A percentile compares a stretch with the other conserved stretches of the same genome.
Conservation (phyloP, 1,140 invertebrate species). For the Drosophila quadrilineata region DNA sequence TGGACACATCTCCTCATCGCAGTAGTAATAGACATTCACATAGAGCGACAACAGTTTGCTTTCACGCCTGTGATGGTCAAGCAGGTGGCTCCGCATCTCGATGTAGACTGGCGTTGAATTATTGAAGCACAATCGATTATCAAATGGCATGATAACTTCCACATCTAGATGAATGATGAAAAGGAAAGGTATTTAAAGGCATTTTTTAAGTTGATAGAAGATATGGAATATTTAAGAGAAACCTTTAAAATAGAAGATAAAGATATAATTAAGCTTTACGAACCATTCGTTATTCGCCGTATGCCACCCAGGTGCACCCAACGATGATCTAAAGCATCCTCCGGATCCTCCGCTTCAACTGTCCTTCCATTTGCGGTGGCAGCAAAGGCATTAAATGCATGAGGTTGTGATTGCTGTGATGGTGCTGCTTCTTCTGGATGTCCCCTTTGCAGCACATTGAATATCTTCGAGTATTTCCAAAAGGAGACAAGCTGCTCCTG, state of each 20-base stretch:
- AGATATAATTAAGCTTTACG: too few species aligned
- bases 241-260: too few species aligned
- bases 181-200: not conserved
- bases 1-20: constrained; percentile 65
- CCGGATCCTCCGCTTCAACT: not conserved
- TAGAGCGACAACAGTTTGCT: constrained; percentile 62
- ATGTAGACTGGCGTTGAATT: constrained; percentile 75
- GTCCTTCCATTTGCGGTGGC: not conserved
- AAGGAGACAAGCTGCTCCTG: constrained; percentile 66
- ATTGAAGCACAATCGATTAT: constrained; percentile 66
- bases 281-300: constrained; percentile 46
- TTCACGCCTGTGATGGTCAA: constrained; percentile 63
- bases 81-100: constrained; percentile 60
- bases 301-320: constrained; percentile 50
- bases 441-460: constrained; percentile 52
- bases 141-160: constrained; percentile 51
- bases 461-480: constrained; percentile 73
- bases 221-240: too few species aligned
- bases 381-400: not conserved
- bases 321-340: constrained; percentile 6
- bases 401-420: not conserved
- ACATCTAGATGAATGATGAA: constrained; percentile 46
- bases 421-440: not conserved
- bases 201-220: not conserved
- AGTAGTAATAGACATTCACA: constrained; percentile 75